These are phyloP conservation scores for Bombus polaris DNA, from an alignment of 1,140 invertebrate genomes.

Conservation along the genomic window DNA sequence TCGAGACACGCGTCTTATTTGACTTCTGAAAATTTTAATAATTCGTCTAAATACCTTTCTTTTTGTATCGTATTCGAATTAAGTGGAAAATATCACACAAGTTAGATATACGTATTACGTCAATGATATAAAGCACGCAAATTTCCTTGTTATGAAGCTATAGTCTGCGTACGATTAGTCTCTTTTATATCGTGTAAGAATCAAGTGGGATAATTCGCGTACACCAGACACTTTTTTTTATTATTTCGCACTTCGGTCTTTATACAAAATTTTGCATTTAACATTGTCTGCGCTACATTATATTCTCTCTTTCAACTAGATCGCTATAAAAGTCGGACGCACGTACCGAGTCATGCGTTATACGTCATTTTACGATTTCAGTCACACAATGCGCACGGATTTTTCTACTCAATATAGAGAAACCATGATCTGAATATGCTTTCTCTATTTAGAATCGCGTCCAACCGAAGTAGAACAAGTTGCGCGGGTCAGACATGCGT, in stretches of 20 bases:
- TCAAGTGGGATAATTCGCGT: too few species aligned
- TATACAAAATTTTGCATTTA: not conserved
- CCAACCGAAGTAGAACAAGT: not conserved
- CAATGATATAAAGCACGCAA: too few species aligned
- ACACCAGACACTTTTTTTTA: too few species aligned
- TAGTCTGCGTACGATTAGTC: too few species aligned
- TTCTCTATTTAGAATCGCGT: not conserved
- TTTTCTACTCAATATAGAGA: too few species aligned
- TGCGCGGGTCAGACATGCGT: constrained; percentile 1
- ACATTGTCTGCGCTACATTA: too few species aligned
- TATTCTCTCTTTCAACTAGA: too few species aligned
- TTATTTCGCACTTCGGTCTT: not conserved
- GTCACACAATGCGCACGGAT: not conserved
- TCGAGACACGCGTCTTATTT: not conserved
- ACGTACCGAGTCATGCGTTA: not conserved
- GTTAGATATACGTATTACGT: too few species aligned
- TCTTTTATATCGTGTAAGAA: too few species aligned
- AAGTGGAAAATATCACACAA: too few species aligned
- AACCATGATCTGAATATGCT: not conserved
- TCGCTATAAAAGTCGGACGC: too few species aligned
- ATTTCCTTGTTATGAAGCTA: too few species aligned
- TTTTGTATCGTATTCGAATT: not conserved
- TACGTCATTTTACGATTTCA: not conserved
- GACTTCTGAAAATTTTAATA: not conserved
- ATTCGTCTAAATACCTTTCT: not conserved